Conservation (phyloP, 2,888 invertebrate genomes). For the Tetranychus truncatus region DNA sequence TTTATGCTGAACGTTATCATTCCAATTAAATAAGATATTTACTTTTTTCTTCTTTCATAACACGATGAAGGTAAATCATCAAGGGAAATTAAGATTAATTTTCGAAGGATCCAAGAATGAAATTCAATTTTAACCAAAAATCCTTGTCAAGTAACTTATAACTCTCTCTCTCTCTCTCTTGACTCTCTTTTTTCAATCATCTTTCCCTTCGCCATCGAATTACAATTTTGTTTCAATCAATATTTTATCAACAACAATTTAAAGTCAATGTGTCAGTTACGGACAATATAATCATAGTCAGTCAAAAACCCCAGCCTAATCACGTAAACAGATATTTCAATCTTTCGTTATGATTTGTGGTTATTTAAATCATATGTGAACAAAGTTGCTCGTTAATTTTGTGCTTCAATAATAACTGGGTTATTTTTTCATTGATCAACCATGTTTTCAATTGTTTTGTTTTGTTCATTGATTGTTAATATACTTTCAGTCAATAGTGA, state of each 20-base stretch:
- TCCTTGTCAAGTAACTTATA: not conserved
- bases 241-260: too few relatives aligned
- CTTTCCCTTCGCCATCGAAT: too few relatives aligned
- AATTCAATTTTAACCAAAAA: not conserved
- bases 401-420: not conserved
- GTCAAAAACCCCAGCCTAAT: too few relatives aligned
- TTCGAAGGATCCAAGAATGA: not conserved
- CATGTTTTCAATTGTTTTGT: not conserved
- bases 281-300: too few relatives aligned
- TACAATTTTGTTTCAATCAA: too few relatives aligned
- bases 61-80: not conserved
- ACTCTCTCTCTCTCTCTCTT: not conserved
- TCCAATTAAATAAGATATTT: not conserved
- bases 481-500: not conserved
- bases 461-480: not conserved
- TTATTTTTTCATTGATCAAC: not conserved
- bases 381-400: not conserved
- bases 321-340: too few relatives aligned
- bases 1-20: not conserved
- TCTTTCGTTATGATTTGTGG: too few relatives aligned
- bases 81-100: not conserved
- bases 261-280: too few relatives aligned
- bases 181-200: not conserved
- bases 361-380: too few relatives aligned
- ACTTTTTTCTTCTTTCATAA: too few relatives aligned